A percentile compares a stretch with the other conserved stretches of the same genome.
Evolutionary conservation across 2,888 invertebrate species (phyloP).

Genomic region (Spisula subtruncata): DNA sequence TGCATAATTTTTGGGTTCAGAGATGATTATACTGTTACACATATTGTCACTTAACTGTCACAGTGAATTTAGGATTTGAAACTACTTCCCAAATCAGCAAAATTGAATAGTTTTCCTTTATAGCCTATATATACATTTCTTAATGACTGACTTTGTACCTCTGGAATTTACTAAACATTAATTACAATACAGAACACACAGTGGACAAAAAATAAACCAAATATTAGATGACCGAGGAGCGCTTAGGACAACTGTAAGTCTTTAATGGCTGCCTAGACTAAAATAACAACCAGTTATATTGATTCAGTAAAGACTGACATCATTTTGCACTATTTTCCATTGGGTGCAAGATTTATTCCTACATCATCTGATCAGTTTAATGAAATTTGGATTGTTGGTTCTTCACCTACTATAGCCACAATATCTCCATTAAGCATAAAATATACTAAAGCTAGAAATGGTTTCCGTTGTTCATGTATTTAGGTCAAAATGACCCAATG

Average conservation of each 20-base stretch:
- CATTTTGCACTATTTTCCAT: background rate
- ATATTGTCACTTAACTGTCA: too few relatives aligned
- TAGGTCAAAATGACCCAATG: too few relatives aligned
- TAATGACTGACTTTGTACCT: too few relatives aligned
- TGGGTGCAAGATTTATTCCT: background rate
- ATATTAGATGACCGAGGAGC: conserved; percentile 50
- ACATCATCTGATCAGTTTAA: background rate
- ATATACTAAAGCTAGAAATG: background rate
- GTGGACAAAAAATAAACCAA: background rate
- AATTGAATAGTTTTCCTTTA: too few relatives aligned
- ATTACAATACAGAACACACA: background rate
- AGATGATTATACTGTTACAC: too few relatives aligned
- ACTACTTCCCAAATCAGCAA: too few relatives aligned
- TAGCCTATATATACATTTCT: too few relatives aligned
- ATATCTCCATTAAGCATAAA: background rate
- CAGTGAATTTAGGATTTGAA: too few relatives aligned
- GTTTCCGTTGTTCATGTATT: background rate
- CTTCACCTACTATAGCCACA: too few relatives aligned
- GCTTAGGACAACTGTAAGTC: conserved; percentile 33
- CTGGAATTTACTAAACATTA: too few relatives aligned
- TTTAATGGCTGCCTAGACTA: background rate
- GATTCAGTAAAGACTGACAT: background rate
- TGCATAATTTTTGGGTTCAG: background rate
- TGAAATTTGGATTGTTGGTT: background rate
- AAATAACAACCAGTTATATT: background rate